Base-by-base conservation (phyloP, 2,797 vertebrate species). In the Glossophaga mutica region DNA sequence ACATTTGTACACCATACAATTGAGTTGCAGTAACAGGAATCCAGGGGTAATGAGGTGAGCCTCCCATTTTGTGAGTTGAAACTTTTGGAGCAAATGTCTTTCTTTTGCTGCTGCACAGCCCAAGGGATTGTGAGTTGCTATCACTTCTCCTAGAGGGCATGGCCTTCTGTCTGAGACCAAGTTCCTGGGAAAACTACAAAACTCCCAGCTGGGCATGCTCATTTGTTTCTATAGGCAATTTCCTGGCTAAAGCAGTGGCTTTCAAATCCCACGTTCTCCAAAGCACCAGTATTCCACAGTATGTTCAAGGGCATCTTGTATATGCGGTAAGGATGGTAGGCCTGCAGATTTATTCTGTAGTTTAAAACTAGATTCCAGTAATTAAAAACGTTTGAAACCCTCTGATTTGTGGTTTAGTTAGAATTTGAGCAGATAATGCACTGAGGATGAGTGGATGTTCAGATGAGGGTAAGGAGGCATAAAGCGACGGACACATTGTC, bases 41-140 rank as follows among this genome's bases (percentile, higher is more conserved):
- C 44, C 65, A 19, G 77, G 70, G 65, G n/a, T 92, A 96, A 96
- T 94, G 93, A 96, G 76, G 81, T 95, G 86, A 96, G 90, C 83
- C 68, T 87, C 76, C 44, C 90, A 95, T 96, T 90, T 71, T 52
- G 65, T 81, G 81, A 90, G 65, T 18, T 57, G 68, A 71, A 89
- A 81, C 18, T 67, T 74, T 62, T 18, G n/a, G 48, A 84, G 39
- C 82, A 62, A 95, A 68, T 62, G 24, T 29, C 15, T 10, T 67
- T 16, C 37, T 26, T 83, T 91, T 71, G 71, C 37, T 52, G 37
- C 39, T 42, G 22, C 8, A 48, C 52, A 67, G 26, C 52, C 92
- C 29, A 50, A 48, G 22, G 94, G 44, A 78, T 15, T 42, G 65
- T 44, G 70, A 84, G 52, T 44, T 14, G 57, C 68, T 22, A 15